Conservation (phyloP, 2,888 invertebrate species). For the Pecten maximus region DNA sequence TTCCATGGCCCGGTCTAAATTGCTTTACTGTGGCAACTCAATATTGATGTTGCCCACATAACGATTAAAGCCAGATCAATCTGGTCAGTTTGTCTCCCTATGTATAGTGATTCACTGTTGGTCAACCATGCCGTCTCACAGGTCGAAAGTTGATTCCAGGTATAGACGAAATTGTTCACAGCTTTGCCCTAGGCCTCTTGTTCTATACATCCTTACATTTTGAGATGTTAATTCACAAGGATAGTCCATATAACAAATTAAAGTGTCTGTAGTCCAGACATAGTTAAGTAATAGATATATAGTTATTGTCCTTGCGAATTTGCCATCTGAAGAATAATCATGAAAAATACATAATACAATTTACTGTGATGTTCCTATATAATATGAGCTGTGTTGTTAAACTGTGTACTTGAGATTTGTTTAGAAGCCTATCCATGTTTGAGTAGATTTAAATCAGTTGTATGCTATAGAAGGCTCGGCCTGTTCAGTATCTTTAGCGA, state of each 20-base stretch:
- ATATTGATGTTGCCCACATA: neutral
- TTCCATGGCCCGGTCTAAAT: neutral
- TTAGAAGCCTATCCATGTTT: neutral
- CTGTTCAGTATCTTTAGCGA: neutral
- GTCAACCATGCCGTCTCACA: neutral
- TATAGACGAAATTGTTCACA: neutral
- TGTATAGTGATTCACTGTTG: neutral
- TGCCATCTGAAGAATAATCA: neutral
- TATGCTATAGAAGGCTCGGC: neutral
- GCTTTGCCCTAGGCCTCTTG: neutral
- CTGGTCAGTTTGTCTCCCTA: neutral
- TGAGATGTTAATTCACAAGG: neutral
- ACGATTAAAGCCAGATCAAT: neutral
- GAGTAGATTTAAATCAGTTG: neutral
- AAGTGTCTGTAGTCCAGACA: neutral
- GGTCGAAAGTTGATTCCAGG: neutral
- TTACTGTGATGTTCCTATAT: slow-evolving; percentile 11
- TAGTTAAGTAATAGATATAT: neutral
- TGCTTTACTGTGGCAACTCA: neutral
- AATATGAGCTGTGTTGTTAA: slow-evolving; percentile 2
- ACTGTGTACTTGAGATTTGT: neutral
- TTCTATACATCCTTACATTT: neutral
- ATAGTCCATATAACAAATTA: neutral
- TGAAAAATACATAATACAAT: neutral
- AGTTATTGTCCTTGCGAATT: neutral